Conservation (phyloP, 1,140 invertebrate genomes). For the Drosophila kepulauana region DNA sequence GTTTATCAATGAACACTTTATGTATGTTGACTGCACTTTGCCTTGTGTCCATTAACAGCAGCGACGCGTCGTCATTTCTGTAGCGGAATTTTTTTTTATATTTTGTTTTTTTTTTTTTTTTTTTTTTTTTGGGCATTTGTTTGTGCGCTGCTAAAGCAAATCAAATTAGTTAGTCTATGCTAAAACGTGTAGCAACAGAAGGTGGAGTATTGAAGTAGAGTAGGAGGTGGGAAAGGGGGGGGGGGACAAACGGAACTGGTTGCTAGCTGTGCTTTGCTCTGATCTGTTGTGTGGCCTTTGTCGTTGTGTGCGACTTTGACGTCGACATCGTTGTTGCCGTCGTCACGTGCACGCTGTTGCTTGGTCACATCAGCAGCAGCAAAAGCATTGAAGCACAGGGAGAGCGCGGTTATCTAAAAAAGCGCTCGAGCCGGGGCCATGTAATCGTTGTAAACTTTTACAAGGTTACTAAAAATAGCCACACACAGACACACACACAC, state of each 20-base stretch:
- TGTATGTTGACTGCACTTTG: conserved; percentile 47
- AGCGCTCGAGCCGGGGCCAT: conserved; percentile 42
- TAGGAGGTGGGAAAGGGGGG: neutral
- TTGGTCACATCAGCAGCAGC: neutral
- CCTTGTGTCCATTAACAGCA: conserved; percentile 28
- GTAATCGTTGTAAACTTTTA: conserved; percentile 55
- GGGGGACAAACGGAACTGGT: conserved; percentile 52
- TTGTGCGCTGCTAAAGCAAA: conserved; percentile 51
- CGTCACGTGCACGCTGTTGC: conserved; percentile 48
- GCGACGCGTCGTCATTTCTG: conserved; percentile 9
- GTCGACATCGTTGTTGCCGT: conserved; percentile 17
- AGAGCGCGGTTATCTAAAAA: conserved; percentile 51
- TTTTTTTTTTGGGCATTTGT: conserved; percentile 38
- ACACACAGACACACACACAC: conserved; percentile 20
- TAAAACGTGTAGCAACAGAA: conserved; percentile 51
- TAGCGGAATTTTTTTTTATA: conserved; percentile 46
- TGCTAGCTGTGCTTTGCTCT: conserved; percentile 3
- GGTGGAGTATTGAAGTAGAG: neutral
- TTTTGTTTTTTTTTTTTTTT: conserved; percentile 34
- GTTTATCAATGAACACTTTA: conserved; percentile 74
- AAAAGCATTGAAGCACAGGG: conserved; percentile 12
- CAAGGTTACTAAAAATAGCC: conserved; percentile 54
- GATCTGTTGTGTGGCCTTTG: conserved; percentile 54
- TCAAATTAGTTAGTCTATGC: conserved; percentile 62
- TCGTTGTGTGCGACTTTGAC: conserved; percentile 5